These are phyloP conservation scores for Barypeithes pellucidus DNA, from an alignment of 2,888 invertebrate species.

Conservation along the genomic window DNA sequence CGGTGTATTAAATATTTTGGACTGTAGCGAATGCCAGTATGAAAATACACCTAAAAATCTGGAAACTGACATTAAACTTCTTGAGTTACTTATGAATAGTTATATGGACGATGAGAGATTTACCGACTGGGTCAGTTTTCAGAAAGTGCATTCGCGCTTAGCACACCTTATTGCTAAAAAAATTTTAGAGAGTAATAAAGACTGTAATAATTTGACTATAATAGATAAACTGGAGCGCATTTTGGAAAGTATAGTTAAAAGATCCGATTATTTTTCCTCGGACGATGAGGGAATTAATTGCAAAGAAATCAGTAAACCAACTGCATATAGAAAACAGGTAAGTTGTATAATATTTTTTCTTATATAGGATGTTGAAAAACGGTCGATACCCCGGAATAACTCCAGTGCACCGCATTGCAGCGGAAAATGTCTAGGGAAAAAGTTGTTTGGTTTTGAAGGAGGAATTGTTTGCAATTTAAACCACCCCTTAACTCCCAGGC, in stretches of 20 bases:
- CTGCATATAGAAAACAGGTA: constrained; percentile 70
- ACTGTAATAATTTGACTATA: constrained; percentile 51
- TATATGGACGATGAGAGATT: constrained; percentile 82
- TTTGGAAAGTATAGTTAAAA: constrained; percentile 61
- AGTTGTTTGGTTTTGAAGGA: too few species aligned
- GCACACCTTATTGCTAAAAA: constrained; percentile 78
- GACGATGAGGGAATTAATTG: constrained; percentile 72
- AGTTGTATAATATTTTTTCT: constrained; percentile 3
- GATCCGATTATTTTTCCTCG: constrained; percentile 74
- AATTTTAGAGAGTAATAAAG: constrained; percentile 68
- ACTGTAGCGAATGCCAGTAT: constrained; percentile 63
- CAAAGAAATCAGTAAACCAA: constrained; percentile 65
- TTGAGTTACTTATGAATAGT: constrained; percentile 79
- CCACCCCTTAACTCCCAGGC: too few species aligned
- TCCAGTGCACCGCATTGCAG: too few species aligned
- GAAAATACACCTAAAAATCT: constrained; percentile 72
- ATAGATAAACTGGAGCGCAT: constrained; percentile 56
- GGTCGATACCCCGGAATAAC: too few species aligned
- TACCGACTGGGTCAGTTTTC: constrained; percentile 74
- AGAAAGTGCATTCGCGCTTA: constrained; percentile 78
- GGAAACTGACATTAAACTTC: constrained; percentile 79
- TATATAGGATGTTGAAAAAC: too few species aligned
- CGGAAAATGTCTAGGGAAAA: too few species aligned
- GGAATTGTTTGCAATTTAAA: too few species aligned
- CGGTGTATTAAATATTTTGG: constrained; percentile 72